These are phyloP conservation scores for Albula goreensis DNA, from an alignment of 2,113 vertebrate genomes.

Conservation along the genomic window DNA sequence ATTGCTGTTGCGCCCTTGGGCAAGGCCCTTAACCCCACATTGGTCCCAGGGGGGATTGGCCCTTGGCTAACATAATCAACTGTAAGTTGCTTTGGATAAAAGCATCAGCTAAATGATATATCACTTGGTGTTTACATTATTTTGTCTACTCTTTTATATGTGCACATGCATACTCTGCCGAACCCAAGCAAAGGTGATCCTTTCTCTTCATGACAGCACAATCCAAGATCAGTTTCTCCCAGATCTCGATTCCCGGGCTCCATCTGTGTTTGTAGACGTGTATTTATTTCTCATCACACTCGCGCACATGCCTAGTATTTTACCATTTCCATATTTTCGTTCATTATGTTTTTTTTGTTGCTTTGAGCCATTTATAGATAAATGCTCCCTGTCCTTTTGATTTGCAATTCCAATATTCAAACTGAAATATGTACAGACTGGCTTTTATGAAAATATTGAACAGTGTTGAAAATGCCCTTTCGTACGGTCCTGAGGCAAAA, in stretches of 20 bases:
- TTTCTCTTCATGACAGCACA: no score
- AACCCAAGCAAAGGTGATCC: background rate
- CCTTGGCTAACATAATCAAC: no score
- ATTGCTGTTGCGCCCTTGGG: no score
- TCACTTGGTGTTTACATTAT: no score
- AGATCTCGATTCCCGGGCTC: no score
- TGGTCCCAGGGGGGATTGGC: no score
- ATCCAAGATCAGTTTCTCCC: no score
- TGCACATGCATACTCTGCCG: background rate
- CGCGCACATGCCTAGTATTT: background rate
- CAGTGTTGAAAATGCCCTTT: slow-evolving; percentile 22
- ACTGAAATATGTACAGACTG: background rate
- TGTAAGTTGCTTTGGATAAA: no score
- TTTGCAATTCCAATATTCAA: slow-evolving; percentile 35
- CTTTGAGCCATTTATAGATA: background rate
- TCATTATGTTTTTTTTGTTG: background rate
- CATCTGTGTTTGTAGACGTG: background rate
- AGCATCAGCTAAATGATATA: no score
- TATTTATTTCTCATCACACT: background rate
- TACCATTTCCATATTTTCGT: background rate
- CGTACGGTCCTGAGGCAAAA: slow-evolving; percentile 28
- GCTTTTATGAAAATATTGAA: slow-evolving; percentile 13
- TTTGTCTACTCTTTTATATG: background rate
- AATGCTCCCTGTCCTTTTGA: background rate
- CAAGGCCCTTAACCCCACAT: no score